Evolutionary conservation across 2,888 invertebrate genomes (phyloP).

Genomic region (Machimus rusticus): DNA sequence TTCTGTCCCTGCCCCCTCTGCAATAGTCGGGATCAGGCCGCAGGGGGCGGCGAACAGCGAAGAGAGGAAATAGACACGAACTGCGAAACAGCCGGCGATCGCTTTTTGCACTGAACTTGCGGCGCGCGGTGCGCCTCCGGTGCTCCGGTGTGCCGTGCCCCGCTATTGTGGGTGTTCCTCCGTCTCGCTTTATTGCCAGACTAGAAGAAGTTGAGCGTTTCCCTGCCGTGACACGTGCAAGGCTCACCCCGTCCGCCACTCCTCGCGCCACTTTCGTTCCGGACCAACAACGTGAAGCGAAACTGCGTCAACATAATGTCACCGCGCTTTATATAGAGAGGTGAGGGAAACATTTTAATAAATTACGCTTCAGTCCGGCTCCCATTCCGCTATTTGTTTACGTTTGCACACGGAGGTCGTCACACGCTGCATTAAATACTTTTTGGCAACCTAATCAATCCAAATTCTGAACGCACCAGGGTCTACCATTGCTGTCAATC

Average conservation of each 20-base stretch:
- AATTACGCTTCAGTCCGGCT: neutral
- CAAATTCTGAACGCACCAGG: neutral
- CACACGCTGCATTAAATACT: neutral
- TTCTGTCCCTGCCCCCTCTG: neutral
- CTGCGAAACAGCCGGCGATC: neutral
- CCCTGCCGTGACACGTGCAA: constrained; percentile 11
- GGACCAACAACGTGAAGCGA: neutral
- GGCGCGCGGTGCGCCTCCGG: neutral
- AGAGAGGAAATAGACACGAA: neutral
- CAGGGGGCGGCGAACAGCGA: neutral
- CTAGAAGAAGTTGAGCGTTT: neutral
- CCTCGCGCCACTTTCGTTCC: neutral
- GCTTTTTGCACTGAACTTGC: neutral
- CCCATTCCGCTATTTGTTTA: neutral
- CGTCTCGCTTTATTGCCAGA: neutral
- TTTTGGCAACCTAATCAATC: neutral
- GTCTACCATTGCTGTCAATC: neutral
- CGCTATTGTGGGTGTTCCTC: neutral
- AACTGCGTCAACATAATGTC: neutral
- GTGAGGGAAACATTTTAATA: neutral
- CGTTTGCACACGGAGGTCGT: neutral
- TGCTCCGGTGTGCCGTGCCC: neutral
- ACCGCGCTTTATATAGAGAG: neutral
- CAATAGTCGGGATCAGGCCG: neutral
- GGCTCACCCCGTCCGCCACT: neutral